Percentiles rank a stretch among this genome's conserved stretches.
These are phyloP conservation scores for Erpetoichthys calabaricus DNA, from an alignment of 2,797 vertebrate genomes.

Conservation along the genomic window DNA sequence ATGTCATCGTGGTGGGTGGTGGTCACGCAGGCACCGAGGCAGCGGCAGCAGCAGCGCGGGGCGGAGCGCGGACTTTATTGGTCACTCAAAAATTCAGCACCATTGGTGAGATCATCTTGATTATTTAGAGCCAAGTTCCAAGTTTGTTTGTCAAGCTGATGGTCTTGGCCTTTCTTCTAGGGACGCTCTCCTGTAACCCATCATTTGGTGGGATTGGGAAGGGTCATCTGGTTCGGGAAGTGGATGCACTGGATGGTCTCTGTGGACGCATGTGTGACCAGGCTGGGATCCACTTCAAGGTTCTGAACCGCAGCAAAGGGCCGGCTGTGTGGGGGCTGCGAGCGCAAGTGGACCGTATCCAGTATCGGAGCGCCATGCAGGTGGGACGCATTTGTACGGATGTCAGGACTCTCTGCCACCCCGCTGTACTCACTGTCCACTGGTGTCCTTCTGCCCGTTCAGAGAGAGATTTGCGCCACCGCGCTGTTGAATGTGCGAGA, in stretches of 20 bases:
- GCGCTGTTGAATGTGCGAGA: constrained; percentile 68
- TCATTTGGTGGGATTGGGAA: constrained; percentile 90
- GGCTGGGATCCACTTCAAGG: constrained; percentile 80
- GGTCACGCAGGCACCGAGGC: constrained; percentile 64
- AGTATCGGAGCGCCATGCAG: constrained; percentile 74
- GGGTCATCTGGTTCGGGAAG: constrained; percentile 83
- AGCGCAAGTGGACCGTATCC: constrained; percentile 77
- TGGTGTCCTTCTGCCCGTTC: constrained; percentile 2
- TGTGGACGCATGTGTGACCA: constrained; percentile 76
- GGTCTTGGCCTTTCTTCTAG: constrained; percentile 31
- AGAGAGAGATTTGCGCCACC: constrained; percentile 73
- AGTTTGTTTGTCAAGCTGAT: neutral
- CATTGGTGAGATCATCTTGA: constrained; percentile 54
- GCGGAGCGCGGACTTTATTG: constrained; percentile 69
- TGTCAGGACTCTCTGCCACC: neutral
- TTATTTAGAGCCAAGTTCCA: too few relatives aligned
- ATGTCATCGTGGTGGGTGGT: constrained; percentile 65
- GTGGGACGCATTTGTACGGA: constrained; percentile 32
- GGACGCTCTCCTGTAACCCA: constrained; percentile 89
- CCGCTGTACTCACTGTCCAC: neutral
- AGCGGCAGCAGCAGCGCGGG: constrained; percentile 56
- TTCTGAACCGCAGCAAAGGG: constrained; percentile 81
- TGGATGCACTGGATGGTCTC: constrained; percentile 84
- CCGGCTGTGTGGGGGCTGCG: constrained; percentile 91
- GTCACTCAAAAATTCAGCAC: constrained; percentile 72